Evolutionary conservation across 2,888 invertebrate genomes (phyloP).

Genomic region (Scotopteryx bipunctaria): DNA sequence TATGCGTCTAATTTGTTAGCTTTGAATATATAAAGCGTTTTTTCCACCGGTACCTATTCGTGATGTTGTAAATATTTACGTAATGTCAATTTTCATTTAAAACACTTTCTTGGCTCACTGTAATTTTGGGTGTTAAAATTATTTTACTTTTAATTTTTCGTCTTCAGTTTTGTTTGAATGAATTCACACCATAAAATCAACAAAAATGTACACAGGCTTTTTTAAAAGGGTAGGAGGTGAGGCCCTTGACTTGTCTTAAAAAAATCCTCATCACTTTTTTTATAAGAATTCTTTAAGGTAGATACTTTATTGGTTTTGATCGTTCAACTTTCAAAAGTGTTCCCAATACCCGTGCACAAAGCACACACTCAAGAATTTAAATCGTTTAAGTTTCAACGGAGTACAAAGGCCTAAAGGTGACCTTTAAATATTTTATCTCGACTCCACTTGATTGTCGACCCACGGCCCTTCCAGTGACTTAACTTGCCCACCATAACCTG

Average conservation of each 20-base stretch:
- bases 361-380: slow-evolving; percentile 63
- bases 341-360: slow-evolving; percentile 32
- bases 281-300: background rate
- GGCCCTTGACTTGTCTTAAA: too few species aligned
- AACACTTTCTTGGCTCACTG: slow-evolving; percentile 7
- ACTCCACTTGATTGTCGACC: slow-evolving; percentile 76
- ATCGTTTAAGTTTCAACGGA: slow-evolving; percentile 59
- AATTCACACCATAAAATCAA: too few species aligned
- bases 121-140: background rate
- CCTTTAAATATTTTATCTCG: slow-evolving; percentile 81
- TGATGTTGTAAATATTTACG: slow-evolving; percentile 14
- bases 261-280: background rate
- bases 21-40: slow-evolving; percentile 18
- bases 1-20: slow-evolving; percentile 31
- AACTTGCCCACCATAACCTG: slow-evolving; percentile 60
- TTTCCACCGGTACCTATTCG: slow-evolving; percentile 19
- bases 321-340: slow-evolving; percentile 25
- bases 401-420: slow-evolving; percentile 64
- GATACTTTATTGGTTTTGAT: slow-evolving; percentile 3
- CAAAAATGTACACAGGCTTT: too few species aligned
- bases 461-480: slow-evolving; percentile 69
- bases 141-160: background rate
- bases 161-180: background rate
- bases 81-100: slow-evolving; percentile 4
- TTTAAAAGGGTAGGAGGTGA: too few species aligned